These are phyloP conservation scores for Lasiurus cinereus DNA, from an alignment of 2,113 vertebrate species.

Conservation along the genomic window DNA sequence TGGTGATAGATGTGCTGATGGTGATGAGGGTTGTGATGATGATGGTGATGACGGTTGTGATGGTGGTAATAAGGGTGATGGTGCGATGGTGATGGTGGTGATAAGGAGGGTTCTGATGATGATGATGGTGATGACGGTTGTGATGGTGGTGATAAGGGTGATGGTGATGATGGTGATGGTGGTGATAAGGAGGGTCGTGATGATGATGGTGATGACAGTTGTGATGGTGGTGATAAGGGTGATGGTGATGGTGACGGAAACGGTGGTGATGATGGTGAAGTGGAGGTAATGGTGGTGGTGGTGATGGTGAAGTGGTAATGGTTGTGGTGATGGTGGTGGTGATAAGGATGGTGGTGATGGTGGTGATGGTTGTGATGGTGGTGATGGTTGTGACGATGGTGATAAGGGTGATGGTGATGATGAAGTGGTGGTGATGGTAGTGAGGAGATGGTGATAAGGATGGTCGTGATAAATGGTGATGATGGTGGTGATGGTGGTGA, in stretches of 20 bases:
- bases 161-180: rapidly evolving
- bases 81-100: background rate
- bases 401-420: no score
- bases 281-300: rapidly evolving
- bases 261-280: rapidly evolving
- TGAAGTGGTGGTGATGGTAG: no score
- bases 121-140: background rate
- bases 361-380: no score
- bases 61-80: background rate
- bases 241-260: rapidly evolving
- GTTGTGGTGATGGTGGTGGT: rapidly evolving
- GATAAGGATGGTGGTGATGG: no score
- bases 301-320: rapidly evolving
- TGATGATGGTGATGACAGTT: background rate
- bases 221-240: rapidly evolving
- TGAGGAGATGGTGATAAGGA: no score
- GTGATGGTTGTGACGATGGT: no score
- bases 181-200: rapidly evolving
- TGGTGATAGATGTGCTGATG: background rate
- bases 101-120: rapidly evolving
- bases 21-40: background rate
- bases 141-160: rapidly evolving
- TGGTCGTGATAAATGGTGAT: no score
- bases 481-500: no score
- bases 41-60: rapidly evolving